A percentile compares a stretch with the other conserved stretches of the same genome.
phyloP scores from a whole-genome alignment of 1,140 invertebrate genomes.

The Bombus sibiricus region DNA sequence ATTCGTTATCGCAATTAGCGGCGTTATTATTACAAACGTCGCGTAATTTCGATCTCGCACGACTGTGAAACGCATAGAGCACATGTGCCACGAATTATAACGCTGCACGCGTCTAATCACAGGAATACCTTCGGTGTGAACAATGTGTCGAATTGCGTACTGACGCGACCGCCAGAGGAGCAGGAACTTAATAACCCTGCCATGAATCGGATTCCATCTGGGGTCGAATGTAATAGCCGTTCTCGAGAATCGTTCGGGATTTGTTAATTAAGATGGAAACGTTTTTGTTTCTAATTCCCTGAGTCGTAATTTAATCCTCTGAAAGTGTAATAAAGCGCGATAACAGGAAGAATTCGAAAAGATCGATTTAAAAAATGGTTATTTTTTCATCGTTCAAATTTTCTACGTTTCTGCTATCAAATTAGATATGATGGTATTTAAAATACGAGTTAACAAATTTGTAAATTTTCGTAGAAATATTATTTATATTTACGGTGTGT shows the following conservation, averaged over 20 bases:
- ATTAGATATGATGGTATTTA: no score
- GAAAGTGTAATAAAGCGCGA: no score
- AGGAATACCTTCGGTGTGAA: neutral
- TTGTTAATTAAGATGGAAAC: neutral
- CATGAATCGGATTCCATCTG: neutral
- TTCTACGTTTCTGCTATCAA: no score
- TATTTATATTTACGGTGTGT: no score
- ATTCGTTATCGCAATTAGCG: slow-evolving; percentile 35
- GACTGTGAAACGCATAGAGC: neutral
- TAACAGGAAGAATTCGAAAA: no score
- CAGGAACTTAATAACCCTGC: neutral
- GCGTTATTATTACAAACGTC: slow-evolving; percentile 31
- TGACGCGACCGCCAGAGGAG: neutral
- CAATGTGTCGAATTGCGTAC: slow-evolving; percentile 13
- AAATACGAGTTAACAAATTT: no score
- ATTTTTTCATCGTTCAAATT: neutral
- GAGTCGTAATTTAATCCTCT: neutral
- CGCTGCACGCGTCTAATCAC: slow-evolving; percentile 9
- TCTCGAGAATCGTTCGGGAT: neutral
- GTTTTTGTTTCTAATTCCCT: neutral
- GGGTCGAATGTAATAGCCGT: neutral
- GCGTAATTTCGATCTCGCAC: slow-evolving; percentile 1
- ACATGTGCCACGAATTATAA: slow-evolving; percentile 21
- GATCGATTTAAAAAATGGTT: neutral
- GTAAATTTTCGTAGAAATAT: no score